Base-by-base conservation (phyloP, 2,113 vertebrate genomes). In the Barbus barbus region DNA sequence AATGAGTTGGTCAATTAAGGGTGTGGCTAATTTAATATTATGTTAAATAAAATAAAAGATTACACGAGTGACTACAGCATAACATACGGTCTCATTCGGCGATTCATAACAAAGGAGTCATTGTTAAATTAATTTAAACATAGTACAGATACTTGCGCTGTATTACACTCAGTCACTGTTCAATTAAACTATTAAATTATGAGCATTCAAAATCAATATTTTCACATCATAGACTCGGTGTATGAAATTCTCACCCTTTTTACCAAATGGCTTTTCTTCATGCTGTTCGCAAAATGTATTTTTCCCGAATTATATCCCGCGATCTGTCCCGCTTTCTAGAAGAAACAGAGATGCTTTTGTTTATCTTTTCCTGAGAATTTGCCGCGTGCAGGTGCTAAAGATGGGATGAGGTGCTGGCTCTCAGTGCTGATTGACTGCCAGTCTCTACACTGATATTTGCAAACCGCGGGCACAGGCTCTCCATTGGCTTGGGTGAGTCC, bases 251-350 rank as follows among this genome's bases (percentile, higher is more conserved):
- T 94, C 92, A 97, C 96, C 96, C 96, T 88, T 89, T 96, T 95
- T 12, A 92, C 87, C 76, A 94, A 92, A 91, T 93, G 93, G 92
- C 94, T 96, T 84, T 95, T 97, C 95, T 96, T 97, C 97, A 97
- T 97, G 81, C 72, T 91, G 84, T 31, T 14, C 41, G 18, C 5
- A 60, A 72, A 56, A 53, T 72, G 53, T 38, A 22, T 65, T 26
- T 73, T 48, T 67, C 78, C 82, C 53, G 26, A 9, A 28, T 28
- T 77, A 46, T 41, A 81, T 56, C 78, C 81, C 81, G 69, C 44
- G 56, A n/a, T 24, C 8, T 71, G 60, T 36, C 60, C 71, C 5
- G 72, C 16, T 76, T 28, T 61, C 31, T 16, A 28, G 3, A n/a
- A 22, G 5, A 46, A 48, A 38, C 16, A 22, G 48, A n/a, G 24